Conservation (phyloP, 2,888 invertebrate genomes). For the Leptinotarsa rubiginosa region DNA sequence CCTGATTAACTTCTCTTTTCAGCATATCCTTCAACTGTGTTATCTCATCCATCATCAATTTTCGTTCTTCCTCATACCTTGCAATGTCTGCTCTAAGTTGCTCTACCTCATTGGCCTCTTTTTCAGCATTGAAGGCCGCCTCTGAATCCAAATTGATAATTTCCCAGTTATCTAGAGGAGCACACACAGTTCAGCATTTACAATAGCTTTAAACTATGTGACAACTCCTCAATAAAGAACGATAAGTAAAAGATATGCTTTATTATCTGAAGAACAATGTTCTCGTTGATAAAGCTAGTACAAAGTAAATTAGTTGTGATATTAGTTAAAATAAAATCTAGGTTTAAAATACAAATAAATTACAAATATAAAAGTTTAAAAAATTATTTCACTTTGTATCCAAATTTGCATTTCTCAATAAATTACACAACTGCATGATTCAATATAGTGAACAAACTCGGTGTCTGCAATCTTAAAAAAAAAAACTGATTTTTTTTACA, state of each 20-base stretch:
- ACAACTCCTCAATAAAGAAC: constrained; percentile 28
- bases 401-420: too few species aligned
- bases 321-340: too few species aligned
- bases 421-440: too few species aligned
- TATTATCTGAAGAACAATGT: too few species aligned
- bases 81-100: constrained; percentile 70
- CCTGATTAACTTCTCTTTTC: constrained; percentile 79
- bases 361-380: too few species aligned
- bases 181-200: constrained; percentile 51
- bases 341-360: too few species aligned
- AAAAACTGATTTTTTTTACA: too few species aligned
- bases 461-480: too few species aligned
- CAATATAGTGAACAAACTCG: too few species aligned
- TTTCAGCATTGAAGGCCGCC: constrained; percentile 71
- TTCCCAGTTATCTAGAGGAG: constrained; percentile 65
- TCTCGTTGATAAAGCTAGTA: too few species aligned
- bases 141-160: constrained; percentile 69
- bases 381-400: too few species aligned
- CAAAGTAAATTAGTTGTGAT: too few species aligned
- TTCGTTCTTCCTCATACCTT: constrained; percentile 77
- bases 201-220: constrained; percentile 44
- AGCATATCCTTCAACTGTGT: constrained; percentile 80
- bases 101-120: constrained; percentile 71
- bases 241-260: background rate
- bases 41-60: constrained; percentile 66